phyloP scores from a whole-genome alignment of 2,113 vertebrate genomes.

The Pluvialis apricaria region DNA sequence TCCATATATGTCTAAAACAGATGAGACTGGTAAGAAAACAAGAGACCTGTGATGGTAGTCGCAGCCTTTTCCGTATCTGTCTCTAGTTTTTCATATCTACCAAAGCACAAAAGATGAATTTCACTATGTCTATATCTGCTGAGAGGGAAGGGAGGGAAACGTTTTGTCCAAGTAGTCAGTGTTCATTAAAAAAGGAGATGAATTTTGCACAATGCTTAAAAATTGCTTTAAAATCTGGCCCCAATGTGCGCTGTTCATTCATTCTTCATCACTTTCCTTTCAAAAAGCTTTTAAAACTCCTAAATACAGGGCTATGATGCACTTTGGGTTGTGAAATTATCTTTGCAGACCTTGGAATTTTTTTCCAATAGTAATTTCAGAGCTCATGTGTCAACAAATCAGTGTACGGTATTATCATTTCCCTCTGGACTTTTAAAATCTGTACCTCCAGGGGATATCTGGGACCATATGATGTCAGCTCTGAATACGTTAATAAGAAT shows the following conservation, averaged over 20 bases:
- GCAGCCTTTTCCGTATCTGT: neutral
- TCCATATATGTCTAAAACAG: neutral
- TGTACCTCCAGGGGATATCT: neutral
- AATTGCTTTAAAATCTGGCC: neutral
- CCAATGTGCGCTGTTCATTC: neutral
- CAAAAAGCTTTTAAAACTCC: constrained; percentile 20
- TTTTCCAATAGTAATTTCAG: constrained; percentile 28
- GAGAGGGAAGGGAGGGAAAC: neutral
- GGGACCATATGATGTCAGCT: neutral
- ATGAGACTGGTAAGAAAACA: neutral
- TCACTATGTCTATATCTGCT: neutral
- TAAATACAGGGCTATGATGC: neutral
- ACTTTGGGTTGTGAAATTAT: constrained; percentile 14
- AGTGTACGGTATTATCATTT: neutral
- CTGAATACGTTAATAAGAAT: constrained; percentile 3
- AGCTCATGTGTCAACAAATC: constrained; percentile 29
- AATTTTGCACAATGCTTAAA: constrained; percentile 5
- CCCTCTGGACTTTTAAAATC: constrained; percentile 5
- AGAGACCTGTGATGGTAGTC: neutral
- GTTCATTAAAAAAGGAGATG: neutral
- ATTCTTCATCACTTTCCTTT: constrained; percentile 40
- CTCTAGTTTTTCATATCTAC: neutral
- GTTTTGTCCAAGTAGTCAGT: neutral
- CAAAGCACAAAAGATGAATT: constrained; percentile 2
- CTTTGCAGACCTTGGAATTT: constrained; percentile 17